Base-by-base conservation (phyloP, 2,888 invertebrate species). In the Patella caerulea region DNA sequence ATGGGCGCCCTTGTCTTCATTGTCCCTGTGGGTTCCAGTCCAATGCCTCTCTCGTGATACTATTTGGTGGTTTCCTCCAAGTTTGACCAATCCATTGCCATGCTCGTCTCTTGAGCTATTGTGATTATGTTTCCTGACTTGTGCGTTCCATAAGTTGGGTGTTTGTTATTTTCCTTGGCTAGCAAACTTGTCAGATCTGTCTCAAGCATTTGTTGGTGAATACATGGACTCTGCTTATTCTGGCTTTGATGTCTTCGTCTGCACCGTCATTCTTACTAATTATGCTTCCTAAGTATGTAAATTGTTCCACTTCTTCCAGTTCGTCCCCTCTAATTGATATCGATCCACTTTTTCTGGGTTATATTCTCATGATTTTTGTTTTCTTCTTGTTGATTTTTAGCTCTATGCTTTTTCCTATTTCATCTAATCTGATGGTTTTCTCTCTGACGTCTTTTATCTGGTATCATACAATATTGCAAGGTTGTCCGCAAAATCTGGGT, bases 301-400 rank as follows among this genome's bases (percentile, higher is more conserved):
- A 55, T 55, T 55, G 55, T 14, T 55, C 55, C 11, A n/a, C 55
- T 55, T 55, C 1, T 24, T 24, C 24, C 24, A 24, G 24, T 24
- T 24, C 24, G 11, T 55, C 15, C 55, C 55, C 55, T 55, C 55
- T 15, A 55, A 55, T 55, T 14, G 55, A 11, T 15, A 55, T 55
- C 55, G 71, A 24, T 55, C 71, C 71, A 19, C 59, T 55, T 54
- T 54, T 71, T 55, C 71, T 76, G n/a, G n/a, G n/a, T n/a, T n/a
- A n/a, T n/a, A n/a, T n/a, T n/a, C n/a, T n/a, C n/a, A n/a, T n/a
- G 55, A 71, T 72, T 70, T 76, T 71, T 3, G 76, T 76, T 45
- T 76, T 76, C 56, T 34, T 76, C 55, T 29, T 76, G 72, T 72
- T 72, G 72, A 76, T 72, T 24, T 24, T 24, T 24, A 24, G 24